phyloP scores from a whole-genome alignment of 2,113 vertebrate genomes.

The Sula dactylatra region DNA sequence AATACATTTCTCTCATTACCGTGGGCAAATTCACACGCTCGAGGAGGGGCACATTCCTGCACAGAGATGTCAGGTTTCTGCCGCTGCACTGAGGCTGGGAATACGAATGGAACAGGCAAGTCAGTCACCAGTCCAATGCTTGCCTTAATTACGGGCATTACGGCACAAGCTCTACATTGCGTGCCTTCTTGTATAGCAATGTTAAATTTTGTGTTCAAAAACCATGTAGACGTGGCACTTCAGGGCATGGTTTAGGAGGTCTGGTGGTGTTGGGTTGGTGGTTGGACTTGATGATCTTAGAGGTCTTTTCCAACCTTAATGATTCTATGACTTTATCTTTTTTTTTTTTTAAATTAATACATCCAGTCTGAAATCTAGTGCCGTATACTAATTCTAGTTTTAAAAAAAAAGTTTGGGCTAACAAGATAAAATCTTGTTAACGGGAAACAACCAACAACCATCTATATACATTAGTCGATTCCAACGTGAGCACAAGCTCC shows the following conservation, averaged over 20 bases:
- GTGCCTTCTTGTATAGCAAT: not conserved
- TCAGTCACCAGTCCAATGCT: not conserved
- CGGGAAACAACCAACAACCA: not conserved
- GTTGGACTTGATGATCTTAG: too few species aligned
- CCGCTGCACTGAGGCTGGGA: not conserved
- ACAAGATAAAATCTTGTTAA: not conserved
- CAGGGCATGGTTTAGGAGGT: too few species aligned
- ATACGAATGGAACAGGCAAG: fast-evolving
- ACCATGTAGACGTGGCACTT: too few species aligned
- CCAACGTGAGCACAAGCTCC: not conserved
- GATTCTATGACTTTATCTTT: not conserved
- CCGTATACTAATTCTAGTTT: not conserved
- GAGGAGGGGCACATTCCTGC: not conserved
- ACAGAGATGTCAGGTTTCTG: not conserved
- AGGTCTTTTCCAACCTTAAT: too few species aligned
- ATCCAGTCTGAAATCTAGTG: not conserved
- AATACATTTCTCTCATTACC: not conserved
- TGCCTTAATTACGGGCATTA: not conserved
- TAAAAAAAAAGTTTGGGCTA: not conserved
- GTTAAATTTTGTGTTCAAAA: not conserved
- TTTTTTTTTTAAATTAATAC: too few species aligned
- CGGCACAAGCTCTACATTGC: fast-evolving
- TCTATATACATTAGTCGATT: fast-evolving
- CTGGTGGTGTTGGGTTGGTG: too few species aligned
- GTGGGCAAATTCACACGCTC: not conserved